Conservation (phyloP, 1,140 invertebrate genomes). For the Trypoxylus dichotomus region DNA sequence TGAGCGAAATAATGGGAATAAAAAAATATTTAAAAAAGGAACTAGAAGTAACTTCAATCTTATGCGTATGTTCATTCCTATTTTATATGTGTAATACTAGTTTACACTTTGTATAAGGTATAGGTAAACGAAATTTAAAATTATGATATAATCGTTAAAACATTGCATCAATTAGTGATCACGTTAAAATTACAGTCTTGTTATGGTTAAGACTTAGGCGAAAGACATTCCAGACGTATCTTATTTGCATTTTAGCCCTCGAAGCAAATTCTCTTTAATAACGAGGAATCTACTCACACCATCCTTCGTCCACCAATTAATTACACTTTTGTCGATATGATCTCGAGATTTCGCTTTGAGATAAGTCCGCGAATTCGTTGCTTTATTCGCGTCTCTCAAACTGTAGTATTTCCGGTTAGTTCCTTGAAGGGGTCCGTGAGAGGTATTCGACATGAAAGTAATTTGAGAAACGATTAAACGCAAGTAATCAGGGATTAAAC, state of each 20-base stretch:
- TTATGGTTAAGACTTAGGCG: background rate
- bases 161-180: background rate
- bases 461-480: background rate
- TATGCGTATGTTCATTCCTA: too few species aligned
- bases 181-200: background rate
- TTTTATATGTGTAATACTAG: too few species aligned
- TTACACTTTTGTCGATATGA: slow-evolving; percentile 9
- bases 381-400: background rate
- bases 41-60: too few species aligned
- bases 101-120: too few species aligned
- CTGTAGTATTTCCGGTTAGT: background rate
- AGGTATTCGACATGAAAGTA: background rate
- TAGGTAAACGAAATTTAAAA: too few species aligned
- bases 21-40: too few species aligned
- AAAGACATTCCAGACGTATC: background rate
- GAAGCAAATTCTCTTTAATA: background rate
- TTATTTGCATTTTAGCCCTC: background rate
- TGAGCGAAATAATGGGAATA: too few species aligned
- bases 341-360: slow-evolving; percentile 12
- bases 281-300: background rate
- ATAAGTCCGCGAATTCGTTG: background rate
- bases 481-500: background rate
- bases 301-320: background rate
- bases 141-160: too few species aligned
- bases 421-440: background rate